Base-by-base conservation (phyloP, 2,888 invertebrate species). In the Hydriomena furcata region DNA sequence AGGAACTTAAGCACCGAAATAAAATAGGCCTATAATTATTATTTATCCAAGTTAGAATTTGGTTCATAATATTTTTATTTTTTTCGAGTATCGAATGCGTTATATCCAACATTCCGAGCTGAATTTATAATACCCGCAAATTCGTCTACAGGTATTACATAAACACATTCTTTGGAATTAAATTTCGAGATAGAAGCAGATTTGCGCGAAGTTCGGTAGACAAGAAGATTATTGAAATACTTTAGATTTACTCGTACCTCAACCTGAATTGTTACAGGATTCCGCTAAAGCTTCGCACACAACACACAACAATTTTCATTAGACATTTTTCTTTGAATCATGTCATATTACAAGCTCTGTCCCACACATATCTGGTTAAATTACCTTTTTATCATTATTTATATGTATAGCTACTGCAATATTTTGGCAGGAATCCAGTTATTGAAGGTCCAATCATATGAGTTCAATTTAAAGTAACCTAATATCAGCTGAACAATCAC, bases 181-280 rank as follows among this genome's bases (percentile, higher is more conserved):
- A 65, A 78, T 74, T 66, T 66, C 38, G 52, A 43, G 46, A 52
- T 49, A 53, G 57, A 56, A 57, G 59, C 57, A 58, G 65, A 60
- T 60, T 60, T 64, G 54, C 58, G 62, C 50, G 41, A 59, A 65
- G 61, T 68, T 66, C 52, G 51, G 66, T 56, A 62, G 60, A 67
- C 65, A 71, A 70, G 60, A 63, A 60, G 65, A 73, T 79, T 76
- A 78, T 80, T 78, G 76, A 82, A 82, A 83, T 82, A 78, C 76
- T 80, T 82, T 65, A 63, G 58, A 68, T 73, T 61, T 70, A 59
- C n/a, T n/a, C n/a, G n/a, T n/a, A n/a, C 64, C 63, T 45, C 50
- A 63, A 51, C 60, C 53, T 51, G 32, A 58, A 52, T 52, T 52
- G 48, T 55, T 43, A 55, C 60, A 55, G 58, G 51, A 63, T 63